phyloP scores from a whole-genome alignment of 2,113 vertebrate genomes.

The Varanus komodoensis region DNA sequence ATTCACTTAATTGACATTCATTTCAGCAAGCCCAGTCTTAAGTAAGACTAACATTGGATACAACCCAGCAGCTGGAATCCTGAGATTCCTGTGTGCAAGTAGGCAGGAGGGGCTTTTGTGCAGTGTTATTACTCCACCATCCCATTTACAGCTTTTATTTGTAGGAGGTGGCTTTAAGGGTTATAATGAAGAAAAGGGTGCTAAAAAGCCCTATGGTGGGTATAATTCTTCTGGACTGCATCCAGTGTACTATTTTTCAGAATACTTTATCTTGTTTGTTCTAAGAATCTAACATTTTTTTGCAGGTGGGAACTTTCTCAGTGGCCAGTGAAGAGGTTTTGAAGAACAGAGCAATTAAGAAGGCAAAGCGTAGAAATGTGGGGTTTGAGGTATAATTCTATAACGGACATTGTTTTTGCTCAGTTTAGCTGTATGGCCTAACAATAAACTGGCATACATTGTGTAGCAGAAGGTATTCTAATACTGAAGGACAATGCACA shows the following conservation, averaged over 20 bases:
- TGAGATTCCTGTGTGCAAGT: background rate
- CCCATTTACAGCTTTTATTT: no score
- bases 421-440: background rate
- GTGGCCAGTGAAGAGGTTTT: slow-evolving; percentile 92
- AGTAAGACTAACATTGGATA: background rate
- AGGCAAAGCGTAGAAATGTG: slow-evolving; percentile 88
- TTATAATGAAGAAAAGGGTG: background rate
- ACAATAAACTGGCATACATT: background rate
- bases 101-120: background rate
- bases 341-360: slow-evolving; percentile 94
- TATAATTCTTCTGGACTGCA: background rate
- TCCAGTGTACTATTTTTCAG: background rate
- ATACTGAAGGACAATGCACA: background rate
- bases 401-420: background rate
- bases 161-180: background rate
- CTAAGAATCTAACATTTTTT: background rate
- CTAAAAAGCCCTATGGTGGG: no score
- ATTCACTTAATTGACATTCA: no score
- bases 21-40: no score
- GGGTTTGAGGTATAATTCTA: slow-evolving; percentile 81
- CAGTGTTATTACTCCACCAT: background rate
- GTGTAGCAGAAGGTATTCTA: background rate
- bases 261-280: background rate
- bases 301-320: slow-evolving; percentile 92
- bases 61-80: no score